phyloP scores from a whole-genome alignment of 2,113 vertebrate species.

The Pleuronectes platessa region DNA sequence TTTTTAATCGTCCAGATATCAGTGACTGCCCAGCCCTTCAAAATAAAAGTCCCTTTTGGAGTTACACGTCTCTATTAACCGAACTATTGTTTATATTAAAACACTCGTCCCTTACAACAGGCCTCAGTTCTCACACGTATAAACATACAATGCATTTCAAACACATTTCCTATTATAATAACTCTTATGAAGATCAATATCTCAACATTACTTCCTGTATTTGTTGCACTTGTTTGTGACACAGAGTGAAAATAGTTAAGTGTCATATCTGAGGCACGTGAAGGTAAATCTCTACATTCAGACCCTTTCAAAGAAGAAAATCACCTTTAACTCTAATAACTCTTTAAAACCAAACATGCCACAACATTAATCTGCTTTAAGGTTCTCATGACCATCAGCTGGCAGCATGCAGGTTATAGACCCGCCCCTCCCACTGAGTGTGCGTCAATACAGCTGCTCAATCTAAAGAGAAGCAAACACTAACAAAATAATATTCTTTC shows the following conservation, averaged over 20 bases:
- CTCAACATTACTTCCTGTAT: slow-evolving; percentile 7
- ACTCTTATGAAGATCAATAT: slow-evolving; percentile 15
- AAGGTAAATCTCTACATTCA: slow-evolving; percentile 41
- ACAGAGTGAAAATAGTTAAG: background rate
- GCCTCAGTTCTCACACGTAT: background rate
- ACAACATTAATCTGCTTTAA: background rate
- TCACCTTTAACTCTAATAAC: too few species aligned
- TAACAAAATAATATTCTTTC: too few species aligned
- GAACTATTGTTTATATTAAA: background rate
- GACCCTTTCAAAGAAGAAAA: background rate
- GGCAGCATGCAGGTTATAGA: slow-evolving; percentile 41
- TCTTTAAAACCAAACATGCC: slow-evolving; percentile 8
- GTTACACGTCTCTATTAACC: background rate
- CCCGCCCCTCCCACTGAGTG: background rate
- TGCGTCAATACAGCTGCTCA: slow-evolving; percentile 29
- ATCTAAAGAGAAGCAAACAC: background rate
- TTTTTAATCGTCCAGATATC: too few species aligned
- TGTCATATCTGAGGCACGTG: slow-evolving; percentile 36
- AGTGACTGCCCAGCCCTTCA: background rate
- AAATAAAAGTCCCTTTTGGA: background rate
- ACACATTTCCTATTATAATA: slow-evolving; percentile 18
- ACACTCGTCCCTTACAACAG: background rate
- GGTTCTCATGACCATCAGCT: slow-evolving; percentile 1
- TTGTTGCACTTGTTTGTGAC: slow-evolving; percentile 5
- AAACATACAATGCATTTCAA: background rate